Conservation (phyloP, 2,797 vertebrate species). For the Helostoma temminkii region DNA sequence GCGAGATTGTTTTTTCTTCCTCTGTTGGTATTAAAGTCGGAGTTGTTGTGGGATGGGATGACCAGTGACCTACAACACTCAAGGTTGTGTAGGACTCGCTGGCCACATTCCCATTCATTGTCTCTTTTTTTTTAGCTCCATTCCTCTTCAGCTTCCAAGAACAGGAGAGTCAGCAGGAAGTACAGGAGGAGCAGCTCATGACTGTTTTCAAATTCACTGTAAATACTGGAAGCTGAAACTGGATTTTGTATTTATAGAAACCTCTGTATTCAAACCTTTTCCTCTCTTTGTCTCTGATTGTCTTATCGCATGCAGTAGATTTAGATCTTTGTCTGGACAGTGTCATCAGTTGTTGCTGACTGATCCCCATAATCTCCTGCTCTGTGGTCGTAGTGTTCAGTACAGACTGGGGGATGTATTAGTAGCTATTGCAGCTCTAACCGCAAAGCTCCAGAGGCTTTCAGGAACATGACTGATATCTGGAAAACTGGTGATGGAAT, state of each 20-base stretch:
- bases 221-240: slow-evolving; percentile 26
- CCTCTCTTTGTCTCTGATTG: slow-evolving; percentile 2
- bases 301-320: background rate
- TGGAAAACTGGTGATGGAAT: slow-evolving; percentile 26
- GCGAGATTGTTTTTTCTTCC: slow-evolving; percentile 32
- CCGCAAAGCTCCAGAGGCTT: slow-evolving; percentile 39
- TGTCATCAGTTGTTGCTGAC: slow-evolving; percentile 32
- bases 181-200: slow-evolving; percentile 31
- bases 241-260: slow-evolving; percentile 20
- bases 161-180: slow-evolving; percentile 49
- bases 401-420: slow-evolving; percentile 31
- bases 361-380: slow-evolving; percentile 47
- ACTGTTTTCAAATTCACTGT: slow-evolving; percentile 26
- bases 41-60: slow-evolving; percentile 48
- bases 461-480: slow-evolving; percentile 18
- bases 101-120: slow-evolving; percentile 57
- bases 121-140: slow-evolving; percentile 18
- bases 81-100: slow-evolving; percentile 42
- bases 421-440: slow-evolving; percentile 29
- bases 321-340: slow-evolving; percentile 28
- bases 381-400: slow-evolving; percentile 19
- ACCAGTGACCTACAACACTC: slow-evolving; percentile 42
- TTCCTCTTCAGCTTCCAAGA: slow-evolving; percentile 53
- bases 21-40: slow-evolving; percentile 40
- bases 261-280: background rate